Base-by-base conservation (phyloP, 2,113 vertebrate species). In the Cololabis saira region DNA sequence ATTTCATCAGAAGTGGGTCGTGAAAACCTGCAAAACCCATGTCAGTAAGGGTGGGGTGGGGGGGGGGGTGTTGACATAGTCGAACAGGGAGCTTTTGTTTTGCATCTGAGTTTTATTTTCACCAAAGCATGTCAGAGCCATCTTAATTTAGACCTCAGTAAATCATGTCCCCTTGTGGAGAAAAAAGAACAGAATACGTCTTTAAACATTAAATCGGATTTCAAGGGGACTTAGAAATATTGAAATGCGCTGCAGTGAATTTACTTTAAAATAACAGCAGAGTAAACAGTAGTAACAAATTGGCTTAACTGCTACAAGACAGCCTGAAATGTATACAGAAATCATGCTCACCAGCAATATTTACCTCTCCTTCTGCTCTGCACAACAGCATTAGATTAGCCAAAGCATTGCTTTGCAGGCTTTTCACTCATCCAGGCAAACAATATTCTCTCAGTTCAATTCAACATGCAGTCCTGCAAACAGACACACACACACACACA, bases 401-500 rank as follows among this genome's bases (percentile, higher is more conserved):
- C 52, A 33, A 55, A 54, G 18, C 42, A 41, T 19, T 50, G 51
- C 16, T 52, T 56, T 19, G 37, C 19, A 12, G 45, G 50, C 57
- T 53, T 66, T 48, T 59, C 45, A 60, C 55, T 24, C 13, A 0
- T 43, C 21, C 43, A 44, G 64, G 54, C 33, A 15, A 71, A 78
- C 76, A 79, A 49, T 57, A 64, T 53, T 54, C 22, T 18, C 53
- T 54, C 41, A 27, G 48, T 13, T 47, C 30, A 56, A 50, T 57
- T 71, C 76, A 78, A 76, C 17, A 15, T 42, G 48, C 61, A 54
- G n/a, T 37, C 12, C 40, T 33, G 8, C 37, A 30, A 48, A 18
- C 52, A 49, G 51, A 47, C 51, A 60, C 30, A 55, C 42, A 27
- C 24, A 27, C 24, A 27, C 24, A 27, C 24, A 5, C 5, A 27